These are phyloP conservation scores for Embidobia sp. DNA, from an alignment of 2,888 invertebrate genomes.

Conservation along the genomic window DNA sequence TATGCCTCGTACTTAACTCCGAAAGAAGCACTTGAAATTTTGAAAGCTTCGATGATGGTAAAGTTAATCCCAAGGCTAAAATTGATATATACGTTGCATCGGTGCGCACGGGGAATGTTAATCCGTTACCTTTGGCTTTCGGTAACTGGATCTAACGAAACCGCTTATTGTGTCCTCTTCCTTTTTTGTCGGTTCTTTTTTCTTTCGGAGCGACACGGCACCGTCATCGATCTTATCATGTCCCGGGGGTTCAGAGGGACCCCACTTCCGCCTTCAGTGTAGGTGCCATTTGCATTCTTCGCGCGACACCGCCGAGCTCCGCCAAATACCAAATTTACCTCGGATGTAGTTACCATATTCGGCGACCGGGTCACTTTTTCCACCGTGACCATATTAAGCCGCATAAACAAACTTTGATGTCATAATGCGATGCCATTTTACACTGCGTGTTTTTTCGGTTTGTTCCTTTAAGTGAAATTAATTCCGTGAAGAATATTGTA, in stretches of 20 bases:
- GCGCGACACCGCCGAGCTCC: slow-evolving; percentile 39
- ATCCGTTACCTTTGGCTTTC: slow-evolving; percentile 53
- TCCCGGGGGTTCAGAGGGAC: slow-evolving; percentile 33
- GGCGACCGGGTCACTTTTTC: slow-evolving; percentile 41
- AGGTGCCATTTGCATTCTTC: slow-evolving; percentile 59
- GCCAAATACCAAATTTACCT: slow-evolving; percentile 59
- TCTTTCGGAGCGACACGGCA: slow-evolving; percentile 25
- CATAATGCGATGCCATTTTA: slow-evolving; percentile 5
- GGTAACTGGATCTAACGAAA: slow-evolving; percentile 62
- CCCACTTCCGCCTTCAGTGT: slow-evolving; percentile 52
- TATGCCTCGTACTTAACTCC: slow-evolving; percentile 11
- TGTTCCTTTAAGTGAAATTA: too few relatives aligned
- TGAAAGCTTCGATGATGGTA: slow-evolving; percentile 16
- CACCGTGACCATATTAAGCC: slow-evolving; percentile 37
- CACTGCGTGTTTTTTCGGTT: neutral
- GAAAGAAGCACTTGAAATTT: slow-evolving; percentile 20
- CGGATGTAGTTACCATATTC: slow-evolving; percentile 49
- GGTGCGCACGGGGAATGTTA: slow-evolving; percentile 53
- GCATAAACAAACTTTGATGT: slow-evolving; percentile 23
- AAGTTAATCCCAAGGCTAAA: slow-evolving; percentile 46
- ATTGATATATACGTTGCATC: slow-evolving; percentile 61
- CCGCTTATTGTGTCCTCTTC: slow-evolving; percentile 51
- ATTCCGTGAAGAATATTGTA: too few relatives aligned
- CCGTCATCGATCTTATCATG: slow-evolving; percentile 58
- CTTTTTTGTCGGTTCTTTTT: slow-evolving; percentile 20